phyloP scores from a whole-genome alignment of 2,797 vertebrate species.

The Pelodytes ibericus region DNA sequence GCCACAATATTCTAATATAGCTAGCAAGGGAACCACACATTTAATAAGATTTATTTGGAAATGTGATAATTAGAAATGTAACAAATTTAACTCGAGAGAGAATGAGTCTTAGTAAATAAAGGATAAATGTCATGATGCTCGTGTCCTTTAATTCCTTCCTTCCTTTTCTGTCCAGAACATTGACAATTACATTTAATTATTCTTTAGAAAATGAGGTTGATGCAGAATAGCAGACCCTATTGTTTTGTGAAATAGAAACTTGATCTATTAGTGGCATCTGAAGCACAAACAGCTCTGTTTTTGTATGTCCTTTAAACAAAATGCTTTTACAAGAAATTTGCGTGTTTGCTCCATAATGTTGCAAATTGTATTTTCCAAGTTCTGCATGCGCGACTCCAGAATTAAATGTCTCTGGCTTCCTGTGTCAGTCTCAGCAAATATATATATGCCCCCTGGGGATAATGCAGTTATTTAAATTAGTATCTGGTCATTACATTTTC shows the following conservation, averaged over 20 bases:
- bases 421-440: neutral
- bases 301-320: constrained; percentile 1
- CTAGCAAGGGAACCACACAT: too few relatives aligned
- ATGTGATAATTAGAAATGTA: too few relatives aligned
- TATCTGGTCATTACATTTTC: neutral
- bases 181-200: constrained; percentile 48
- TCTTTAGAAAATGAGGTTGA: constrained; percentile 43
- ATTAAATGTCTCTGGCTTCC: neutral
- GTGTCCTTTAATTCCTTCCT: constrained; percentile 40
- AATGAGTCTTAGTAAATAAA: constrained; percentile 44
- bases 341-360: neutral
- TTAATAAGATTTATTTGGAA: too few relatives aligned
- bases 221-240: constrained; percentile 21
- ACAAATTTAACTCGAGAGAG: too few relatives aligned
- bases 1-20: too few relatives aligned
- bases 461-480: neutral
- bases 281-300: neutral
- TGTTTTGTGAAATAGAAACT: constrained; percentile 32
- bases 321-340: neutral
- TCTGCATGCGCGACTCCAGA: neutral
- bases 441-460: neutral
- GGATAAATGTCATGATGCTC: constrained; percentile 26
- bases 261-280: constrained; percentile 7
- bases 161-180: constrained; percentile 39
- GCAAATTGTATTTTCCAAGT: constrained; percentile 8